Evolutionary conservation across 2,888 invertebrate species (phyloP), one percentile per base, ranked within the genome.

Genomic region (Autographa pulchrina): DNA sequence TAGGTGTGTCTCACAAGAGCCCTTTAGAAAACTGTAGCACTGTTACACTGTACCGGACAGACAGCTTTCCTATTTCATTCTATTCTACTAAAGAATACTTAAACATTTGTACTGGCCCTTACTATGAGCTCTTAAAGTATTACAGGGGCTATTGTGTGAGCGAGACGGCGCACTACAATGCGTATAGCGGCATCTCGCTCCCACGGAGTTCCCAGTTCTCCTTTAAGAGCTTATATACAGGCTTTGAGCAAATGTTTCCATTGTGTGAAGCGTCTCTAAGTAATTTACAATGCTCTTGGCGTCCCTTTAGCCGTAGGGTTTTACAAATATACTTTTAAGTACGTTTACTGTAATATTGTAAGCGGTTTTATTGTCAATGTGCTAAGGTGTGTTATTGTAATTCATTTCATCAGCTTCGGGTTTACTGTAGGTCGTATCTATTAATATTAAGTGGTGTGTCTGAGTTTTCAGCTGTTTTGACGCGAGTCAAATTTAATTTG

Each of bases 71-170:
- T 43, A 43, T 43, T 43, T 43, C 14, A 43, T 43, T 43, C 43
- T 43, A 43, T 43, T 43, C 14, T 43, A 43, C 43, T 43, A 2
- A 43, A 60, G 65, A 76, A 78, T 74, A 78, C 65, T 65, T 62
- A 58, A 68, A 20, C 25, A 38, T 65, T 75, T 80, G 80, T 77
- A 76, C 31, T 79, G 6, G 38, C 25, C 1, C 25, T 25, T 25
- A 25, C 25, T 25, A 25, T 25, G 25, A 25, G 25, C 25, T 1
- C 25, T 25, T 25, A 25, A 25, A 25, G 25, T 25, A 25, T 1
- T 1, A 25, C 25, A 2, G 2, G 1, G 1, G 25, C 25, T 25
- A 25, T 25, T 25, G 25, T 25, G 25, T 25, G 25, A 25, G 25
- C 25, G 25, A 25, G 25, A 25, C 25, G 25, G 25, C 25, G 25